phyloP scores from a whole-genome alignment of 2,797 vertebrate species.

The Xerus rutilus region DNA sequence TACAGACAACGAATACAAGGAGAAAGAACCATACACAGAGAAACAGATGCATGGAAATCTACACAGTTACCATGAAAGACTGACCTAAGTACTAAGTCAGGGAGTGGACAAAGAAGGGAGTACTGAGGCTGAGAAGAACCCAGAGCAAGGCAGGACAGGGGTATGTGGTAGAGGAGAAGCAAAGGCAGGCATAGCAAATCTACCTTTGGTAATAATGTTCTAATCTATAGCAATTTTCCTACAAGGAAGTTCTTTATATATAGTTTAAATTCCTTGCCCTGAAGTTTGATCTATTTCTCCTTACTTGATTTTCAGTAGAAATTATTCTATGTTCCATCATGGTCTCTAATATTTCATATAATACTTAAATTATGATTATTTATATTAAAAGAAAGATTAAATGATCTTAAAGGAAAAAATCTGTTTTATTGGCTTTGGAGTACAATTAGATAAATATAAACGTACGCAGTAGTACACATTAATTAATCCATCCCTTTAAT shows the following conservation, averaged over 20 bases:
- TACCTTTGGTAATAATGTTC: slow-evolving; percentile 10
- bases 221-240: slow-evolving; percentile 7
- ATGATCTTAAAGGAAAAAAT: slow-evolving; percentile 14
- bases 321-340: background rate
- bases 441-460: slow-evolving; percentile 52
- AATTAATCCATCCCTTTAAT: background rate
- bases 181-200: background rate
- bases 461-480: background rate
- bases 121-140: background rate
- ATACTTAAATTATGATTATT: slow-evolving; percentile 56
- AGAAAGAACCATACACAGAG: background rate
- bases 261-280: slow-evolving; percentile 18
- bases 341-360: slow-evolving; percentile 20
- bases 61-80: background rate
- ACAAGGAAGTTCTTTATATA: background rate
- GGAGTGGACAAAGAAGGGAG: background rate
- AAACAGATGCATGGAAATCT: background rate
- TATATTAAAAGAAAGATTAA: background rate
- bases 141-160: background rate
- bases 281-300: slow-evolving; percentile 31
- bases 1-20: background rate
- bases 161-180: background rate
- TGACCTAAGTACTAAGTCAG: background rate
- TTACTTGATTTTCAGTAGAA: slow-evolving; percentile 20
- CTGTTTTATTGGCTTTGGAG: background rate